These are phyloP conservation scores for Hyposmocoma kahamanoa DNA, from an alignment of 1,140 invertebrate species.

Conservation along the genomic window DNA sequence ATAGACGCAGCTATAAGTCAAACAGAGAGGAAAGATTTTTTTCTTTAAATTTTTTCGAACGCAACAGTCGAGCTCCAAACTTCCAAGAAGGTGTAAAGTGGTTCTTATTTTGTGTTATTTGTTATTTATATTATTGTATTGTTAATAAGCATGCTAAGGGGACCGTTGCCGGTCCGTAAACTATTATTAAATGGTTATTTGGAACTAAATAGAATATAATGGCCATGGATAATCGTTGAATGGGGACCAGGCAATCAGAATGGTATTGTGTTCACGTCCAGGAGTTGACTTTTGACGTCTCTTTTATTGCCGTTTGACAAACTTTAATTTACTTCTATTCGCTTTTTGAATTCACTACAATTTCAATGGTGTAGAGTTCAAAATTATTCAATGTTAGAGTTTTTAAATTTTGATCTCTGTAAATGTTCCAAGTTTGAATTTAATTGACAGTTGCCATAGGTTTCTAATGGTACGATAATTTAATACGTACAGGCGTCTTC, in stretches of 20 bases:
- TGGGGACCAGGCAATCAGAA: constrained; percentile 50
- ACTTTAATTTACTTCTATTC: constrained; percentile 7
- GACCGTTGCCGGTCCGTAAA: constrained; percentile 43
- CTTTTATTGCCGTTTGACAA: constrained; percentile 27
- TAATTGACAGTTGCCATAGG: constrained; percentile 12
- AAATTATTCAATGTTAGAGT: neutral
- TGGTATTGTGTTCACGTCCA: constrained; percentile 38
- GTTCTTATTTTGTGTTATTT: constrained; percentile 66
- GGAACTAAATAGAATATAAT: constrained; percentile 73
- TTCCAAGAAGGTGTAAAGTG: constrained; percentile 73
- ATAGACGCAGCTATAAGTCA: constrained; percentile 20
- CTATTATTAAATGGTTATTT: constrained; percentile 72
- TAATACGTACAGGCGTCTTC: constrained; percentile 31
- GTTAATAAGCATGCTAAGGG: constrained; percentile 70
- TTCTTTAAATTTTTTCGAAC: constrained; percentile 41
- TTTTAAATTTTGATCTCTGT: neutral
- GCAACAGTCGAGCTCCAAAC: constrained; percentile 59
- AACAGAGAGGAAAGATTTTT: constrained; percentile 36
- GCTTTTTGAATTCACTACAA: neutral
- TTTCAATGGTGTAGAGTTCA: constrained; percentile 4
- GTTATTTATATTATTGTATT: constrained; percentile 73
- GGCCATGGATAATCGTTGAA: constrained; percentile 65
- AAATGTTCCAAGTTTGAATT: constrained; percentile 5
- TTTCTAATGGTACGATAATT: constrained; percentile 29
- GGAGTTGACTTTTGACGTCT: constrained; percentile 58